phyloP scores from a whole-genome alignment of 2,113 vertebrate genomes.

The Actinemys pallida region DNA sequence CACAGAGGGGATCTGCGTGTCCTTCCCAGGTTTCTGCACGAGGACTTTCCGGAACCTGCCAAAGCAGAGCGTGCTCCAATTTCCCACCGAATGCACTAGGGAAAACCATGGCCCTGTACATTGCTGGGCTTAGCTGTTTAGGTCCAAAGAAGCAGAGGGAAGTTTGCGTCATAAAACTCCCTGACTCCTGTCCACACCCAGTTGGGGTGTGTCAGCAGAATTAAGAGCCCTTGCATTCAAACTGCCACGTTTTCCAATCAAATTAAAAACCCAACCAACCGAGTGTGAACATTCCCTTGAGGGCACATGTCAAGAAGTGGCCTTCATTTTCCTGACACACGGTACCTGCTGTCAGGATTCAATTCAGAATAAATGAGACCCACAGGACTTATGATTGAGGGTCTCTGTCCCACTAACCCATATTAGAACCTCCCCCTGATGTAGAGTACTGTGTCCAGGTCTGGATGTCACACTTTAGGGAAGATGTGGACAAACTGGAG shows the following conservation, averaged over 20 bases:
- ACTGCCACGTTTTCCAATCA: background rate
- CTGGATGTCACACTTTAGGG: too few relatives aligned
- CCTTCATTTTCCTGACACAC: constrained; percentile 39
- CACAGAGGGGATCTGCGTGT: background rate
- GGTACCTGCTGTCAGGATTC: constrained; percentile 36
- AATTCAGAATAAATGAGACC: background rate
- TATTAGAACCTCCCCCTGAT: background rate
- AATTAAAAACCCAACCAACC: background rate
- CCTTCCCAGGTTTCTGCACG: background rate
- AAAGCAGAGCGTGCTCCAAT: background rate
- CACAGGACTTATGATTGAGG: background rate
- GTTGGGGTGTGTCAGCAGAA: too few relatives aligned
- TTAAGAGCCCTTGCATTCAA: fast-evolving
- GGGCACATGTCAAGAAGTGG: background rate
- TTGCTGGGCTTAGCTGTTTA: background rate
- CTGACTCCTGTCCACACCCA: background rate
- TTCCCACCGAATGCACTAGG: background rate
- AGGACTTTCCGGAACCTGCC: fast-evolving
- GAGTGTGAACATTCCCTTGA: background rate
- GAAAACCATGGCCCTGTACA: background rate
- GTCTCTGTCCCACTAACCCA: background rate
- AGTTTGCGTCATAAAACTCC: background rate
- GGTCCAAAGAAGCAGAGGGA: fast-evolving
- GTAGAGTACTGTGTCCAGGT: too few relatives aligned
- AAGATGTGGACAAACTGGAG: too few relatives aligned